Percentiles rank a stretch among this genome's conserved stretches.
phyloP scores from a whole-genome alignment of 2,797 vertebrate species.

The Malurus leucopterus region DNA sequence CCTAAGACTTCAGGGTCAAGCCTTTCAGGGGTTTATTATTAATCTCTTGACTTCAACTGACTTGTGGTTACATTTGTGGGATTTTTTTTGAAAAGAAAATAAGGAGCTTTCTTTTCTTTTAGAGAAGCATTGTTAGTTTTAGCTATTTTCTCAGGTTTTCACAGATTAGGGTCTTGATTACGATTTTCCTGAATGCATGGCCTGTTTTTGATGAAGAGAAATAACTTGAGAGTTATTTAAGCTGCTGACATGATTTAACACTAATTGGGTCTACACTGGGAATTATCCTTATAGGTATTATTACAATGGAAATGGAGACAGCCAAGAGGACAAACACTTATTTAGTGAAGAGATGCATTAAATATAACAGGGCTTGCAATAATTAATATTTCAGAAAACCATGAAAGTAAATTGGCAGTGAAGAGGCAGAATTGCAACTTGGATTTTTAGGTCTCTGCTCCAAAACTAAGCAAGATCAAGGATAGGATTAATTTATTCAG shows the following conservation, averaged over 20 bases:
- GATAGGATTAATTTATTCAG: background rate
- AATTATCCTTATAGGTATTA: background rate
- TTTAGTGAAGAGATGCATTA: background rate
- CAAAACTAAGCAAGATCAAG: background rate
- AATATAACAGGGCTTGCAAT: background rate
- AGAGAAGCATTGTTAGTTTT: background rate
- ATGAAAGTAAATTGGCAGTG: background rate
- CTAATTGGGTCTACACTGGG: background rate
- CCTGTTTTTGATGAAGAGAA: background rate
- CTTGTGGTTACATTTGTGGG: background rate
- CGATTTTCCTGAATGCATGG: background rate
- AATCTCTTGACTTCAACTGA: constrained; percentile 4
- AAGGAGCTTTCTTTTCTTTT: background rate
- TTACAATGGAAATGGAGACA: background rate
- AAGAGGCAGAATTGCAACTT: background rate
- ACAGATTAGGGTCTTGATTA: background rate
- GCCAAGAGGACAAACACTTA: background rate
- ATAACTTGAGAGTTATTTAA: background rate
- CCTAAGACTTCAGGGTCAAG: constrained; percentile 33
- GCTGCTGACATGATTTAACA: background rate
- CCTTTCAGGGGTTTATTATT: constrained; percentile 27
- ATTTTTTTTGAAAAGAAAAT: background rate
- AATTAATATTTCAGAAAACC: constrained; percentile 19
- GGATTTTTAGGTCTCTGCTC: background rate
- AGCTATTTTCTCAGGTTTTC: background rate